Evolutionary conservation across 2,888 invertebrate species (phyloP).

Genomic region (Cephus nigrinus): DNA sequence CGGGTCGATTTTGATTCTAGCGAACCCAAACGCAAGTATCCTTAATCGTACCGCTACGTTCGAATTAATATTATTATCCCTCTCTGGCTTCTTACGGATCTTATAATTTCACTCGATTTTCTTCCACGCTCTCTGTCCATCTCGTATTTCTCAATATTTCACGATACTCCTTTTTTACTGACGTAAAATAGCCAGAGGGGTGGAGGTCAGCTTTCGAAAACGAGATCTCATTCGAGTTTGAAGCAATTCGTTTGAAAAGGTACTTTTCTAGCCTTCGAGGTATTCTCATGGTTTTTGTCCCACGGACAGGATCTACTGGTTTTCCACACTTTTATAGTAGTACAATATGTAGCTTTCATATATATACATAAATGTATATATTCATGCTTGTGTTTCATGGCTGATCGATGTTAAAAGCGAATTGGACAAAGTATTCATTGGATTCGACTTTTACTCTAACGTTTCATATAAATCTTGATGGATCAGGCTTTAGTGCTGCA

Average conservation of each 20-base stretch:
- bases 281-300: neutral
- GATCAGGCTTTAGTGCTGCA: neutral
- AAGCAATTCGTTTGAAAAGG: neutral
- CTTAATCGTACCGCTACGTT: neutral
- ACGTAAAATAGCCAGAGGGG: no score
- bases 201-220: neutral
- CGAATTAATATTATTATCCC: neutral
- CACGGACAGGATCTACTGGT: neutral
- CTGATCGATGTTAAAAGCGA: neutral
- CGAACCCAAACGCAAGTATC: neutral
- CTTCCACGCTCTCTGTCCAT: neutral
- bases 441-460: neutral
- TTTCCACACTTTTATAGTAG: no score
- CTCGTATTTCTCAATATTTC: no score
- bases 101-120: neutral
- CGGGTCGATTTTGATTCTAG: neutral
- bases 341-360: neutral
- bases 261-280: neutral
- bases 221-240: neutral
- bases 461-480: constrained; percentile 2
- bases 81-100: neutral
- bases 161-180: no score
- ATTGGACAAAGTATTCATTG: neutral
- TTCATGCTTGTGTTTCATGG: neutral
- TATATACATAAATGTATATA: neutral